Evolutionary conservation across 2,113 vertebrate genomes (phyloP).

Genomic region (Corythoichthys haematopterus): DNA sequence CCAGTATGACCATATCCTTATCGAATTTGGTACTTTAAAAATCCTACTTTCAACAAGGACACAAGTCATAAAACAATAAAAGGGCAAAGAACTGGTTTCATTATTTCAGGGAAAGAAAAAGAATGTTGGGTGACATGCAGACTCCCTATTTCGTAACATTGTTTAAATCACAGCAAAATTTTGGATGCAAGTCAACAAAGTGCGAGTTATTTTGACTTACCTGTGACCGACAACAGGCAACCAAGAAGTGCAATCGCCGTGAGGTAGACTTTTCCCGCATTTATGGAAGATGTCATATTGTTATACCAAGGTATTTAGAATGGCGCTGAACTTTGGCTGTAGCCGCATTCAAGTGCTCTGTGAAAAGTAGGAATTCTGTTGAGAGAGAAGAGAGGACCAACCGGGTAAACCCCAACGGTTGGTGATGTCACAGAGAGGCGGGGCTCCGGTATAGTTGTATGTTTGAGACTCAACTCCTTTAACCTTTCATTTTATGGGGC

Average conservation of each 20-base stretch:
- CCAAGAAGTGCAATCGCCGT: constrained; percentile 30
- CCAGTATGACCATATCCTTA: not conserved
- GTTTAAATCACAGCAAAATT: not conserved
- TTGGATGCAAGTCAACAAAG: not conserved
- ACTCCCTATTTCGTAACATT: not conserved
- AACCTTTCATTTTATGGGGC: too few relatives aligned
- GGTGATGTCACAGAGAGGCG: constrained; percentile 28
- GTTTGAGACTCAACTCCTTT: too few relatives aligned
- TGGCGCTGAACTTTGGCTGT: not conserved
- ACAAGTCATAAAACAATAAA: not conserved
- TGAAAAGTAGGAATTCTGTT: constrained; percentile 14
- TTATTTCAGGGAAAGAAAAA: not conserved
- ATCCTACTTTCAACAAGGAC: not conserved
- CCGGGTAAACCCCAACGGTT: constrained; percentile 21
- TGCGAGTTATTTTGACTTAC: constrained; percentile 42
- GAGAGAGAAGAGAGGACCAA: not conserved
- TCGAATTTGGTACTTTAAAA: not conserved
- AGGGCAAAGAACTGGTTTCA: not conserved
- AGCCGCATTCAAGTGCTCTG: constrained; percentile 41
- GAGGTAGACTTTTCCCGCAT: constrained; percentile 10
- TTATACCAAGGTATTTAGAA: not conserved
- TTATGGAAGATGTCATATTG: constrained; percentile 45
- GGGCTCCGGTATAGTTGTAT: too few relatives aligned
- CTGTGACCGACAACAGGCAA: constrained; percentile 47
- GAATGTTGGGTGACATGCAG: not conserved